Conservation (phyloP, 2,113 vertebrate species). For the Cyphomyrus discorhynchus region DNA sequence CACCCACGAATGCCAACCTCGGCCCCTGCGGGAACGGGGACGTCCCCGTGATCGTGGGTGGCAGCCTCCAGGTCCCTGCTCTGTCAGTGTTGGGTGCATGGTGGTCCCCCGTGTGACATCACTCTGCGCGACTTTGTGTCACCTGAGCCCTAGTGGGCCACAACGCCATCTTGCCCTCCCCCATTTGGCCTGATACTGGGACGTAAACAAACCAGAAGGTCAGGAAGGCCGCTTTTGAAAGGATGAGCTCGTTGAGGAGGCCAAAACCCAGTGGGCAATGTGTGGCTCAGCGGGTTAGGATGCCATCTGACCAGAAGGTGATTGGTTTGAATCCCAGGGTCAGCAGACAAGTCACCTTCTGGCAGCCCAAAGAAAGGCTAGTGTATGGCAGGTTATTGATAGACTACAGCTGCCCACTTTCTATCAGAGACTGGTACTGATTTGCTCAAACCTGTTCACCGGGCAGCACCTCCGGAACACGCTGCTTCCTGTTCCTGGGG, state of each 20-base stretch:
- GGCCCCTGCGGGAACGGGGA: conserved; percentile 35
- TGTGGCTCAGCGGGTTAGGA: conserved; percentile 64
- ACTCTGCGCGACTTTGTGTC: neutral
- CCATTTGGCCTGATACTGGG: neutral
- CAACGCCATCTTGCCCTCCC: neutral
- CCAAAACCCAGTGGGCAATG: conserved; percentile 71
- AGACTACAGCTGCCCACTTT: conserved; percentile 54
- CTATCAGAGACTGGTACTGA: conserved; percentile 57
- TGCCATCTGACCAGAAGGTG: conserved; percentile 36
- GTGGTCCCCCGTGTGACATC: neutral
- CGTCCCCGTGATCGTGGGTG: neutral
- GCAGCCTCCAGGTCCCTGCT: neutral
- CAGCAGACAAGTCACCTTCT: conserved; percentile 54
- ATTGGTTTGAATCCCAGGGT: conserved; percentile 8
- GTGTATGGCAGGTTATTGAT: conserved; percentile 58
- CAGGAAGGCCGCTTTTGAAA: neutral
- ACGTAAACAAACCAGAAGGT: neutral
- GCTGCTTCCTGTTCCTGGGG: conserved; percentile 29
- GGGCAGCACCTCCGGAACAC: neutral
- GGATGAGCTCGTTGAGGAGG: conserved; percentile 31
- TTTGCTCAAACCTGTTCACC: conserved; percentile 56
- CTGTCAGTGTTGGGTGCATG: neutral
- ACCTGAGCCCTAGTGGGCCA: neutral
- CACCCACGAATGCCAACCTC: neutral
- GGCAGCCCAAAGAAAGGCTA: conserved; percentile 53